Evolutionary conservation across 2,797 vertebrate genomes (phyloP).

Genomic region (Valencia hispanica): DNA sequence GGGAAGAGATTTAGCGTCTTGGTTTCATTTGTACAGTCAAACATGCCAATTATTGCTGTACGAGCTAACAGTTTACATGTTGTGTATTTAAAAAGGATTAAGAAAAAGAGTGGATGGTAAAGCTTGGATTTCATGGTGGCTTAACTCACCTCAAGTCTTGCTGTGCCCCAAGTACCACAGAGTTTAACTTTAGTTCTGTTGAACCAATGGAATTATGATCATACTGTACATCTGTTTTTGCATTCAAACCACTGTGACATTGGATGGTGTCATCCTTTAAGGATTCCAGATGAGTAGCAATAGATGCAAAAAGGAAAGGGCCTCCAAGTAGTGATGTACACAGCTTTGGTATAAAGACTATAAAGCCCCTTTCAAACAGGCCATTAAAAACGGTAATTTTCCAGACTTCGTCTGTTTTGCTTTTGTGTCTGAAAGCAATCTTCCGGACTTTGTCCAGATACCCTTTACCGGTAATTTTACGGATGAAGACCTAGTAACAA

Average conservation of each 20-base stretch:
- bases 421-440: no score
- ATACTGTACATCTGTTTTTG: constrained; percentile 14
- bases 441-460: no score
- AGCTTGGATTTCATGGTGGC: constrained; percentile 70
- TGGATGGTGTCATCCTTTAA: constrained; percentile 14
- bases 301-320: not conserved
- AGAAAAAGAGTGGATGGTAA: constrained; percentile 61
- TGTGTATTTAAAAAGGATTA: not conserved
- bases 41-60: constrained; percentile 51
- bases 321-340: not conserved
- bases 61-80: not conserved
- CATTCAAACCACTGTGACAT: constrained; percentile 10
- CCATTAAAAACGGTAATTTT: no score
- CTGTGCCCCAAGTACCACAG: not conserved
- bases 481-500: no score
- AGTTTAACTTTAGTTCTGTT: not conserved
- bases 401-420: no score
- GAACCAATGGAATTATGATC: not conserved
- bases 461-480: no score
- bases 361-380: no score
- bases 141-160: constrained; percentile 57
- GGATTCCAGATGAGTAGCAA: not conserved
- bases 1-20: constrained; percentile 40
- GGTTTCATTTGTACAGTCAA: constrained; percentile 52
- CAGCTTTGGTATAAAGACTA: not conserved